Evolutionary conservation across 92 coral and sea anemone species (phyloP).

Genomic region (Phenganax subtilis): DNA sequence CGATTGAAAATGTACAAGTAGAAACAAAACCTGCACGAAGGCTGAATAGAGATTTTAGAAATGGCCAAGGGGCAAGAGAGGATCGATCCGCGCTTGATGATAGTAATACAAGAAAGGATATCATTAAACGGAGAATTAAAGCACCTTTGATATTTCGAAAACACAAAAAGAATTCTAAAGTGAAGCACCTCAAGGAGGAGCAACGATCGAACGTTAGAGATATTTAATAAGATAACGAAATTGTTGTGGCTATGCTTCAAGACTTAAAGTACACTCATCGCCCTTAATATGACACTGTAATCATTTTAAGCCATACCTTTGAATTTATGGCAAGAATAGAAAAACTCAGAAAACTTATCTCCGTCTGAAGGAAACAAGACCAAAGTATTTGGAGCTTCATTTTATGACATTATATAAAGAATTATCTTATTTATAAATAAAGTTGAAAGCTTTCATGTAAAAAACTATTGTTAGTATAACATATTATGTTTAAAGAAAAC

Average conservation of each 20-base stretch:
- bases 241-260: not conserved
- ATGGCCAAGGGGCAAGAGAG: not conserved
- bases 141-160: slow-evolving; percentile 5
- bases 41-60: no score
- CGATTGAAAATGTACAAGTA: not conserved
- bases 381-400: no score
- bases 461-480: no score
- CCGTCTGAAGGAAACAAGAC: no score
- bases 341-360: no score
- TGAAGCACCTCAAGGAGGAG: not conserved
- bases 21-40: not conserved
- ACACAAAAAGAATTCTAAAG: not conserved
- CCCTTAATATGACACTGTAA: not conserved
- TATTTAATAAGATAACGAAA: not conserved
- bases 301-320: not conserved
- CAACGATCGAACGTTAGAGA: not conserved
- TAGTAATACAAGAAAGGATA: not conserved
- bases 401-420: no score
- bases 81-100: not conserved
- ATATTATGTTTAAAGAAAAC: no score
- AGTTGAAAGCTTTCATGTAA: no score
- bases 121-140: not conserved
- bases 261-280: not conserved
- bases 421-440: no score
- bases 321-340: no score